Conservation (phyloP, 2,113 vertebrate genomes). For the Mus spicilegus region DNA sequence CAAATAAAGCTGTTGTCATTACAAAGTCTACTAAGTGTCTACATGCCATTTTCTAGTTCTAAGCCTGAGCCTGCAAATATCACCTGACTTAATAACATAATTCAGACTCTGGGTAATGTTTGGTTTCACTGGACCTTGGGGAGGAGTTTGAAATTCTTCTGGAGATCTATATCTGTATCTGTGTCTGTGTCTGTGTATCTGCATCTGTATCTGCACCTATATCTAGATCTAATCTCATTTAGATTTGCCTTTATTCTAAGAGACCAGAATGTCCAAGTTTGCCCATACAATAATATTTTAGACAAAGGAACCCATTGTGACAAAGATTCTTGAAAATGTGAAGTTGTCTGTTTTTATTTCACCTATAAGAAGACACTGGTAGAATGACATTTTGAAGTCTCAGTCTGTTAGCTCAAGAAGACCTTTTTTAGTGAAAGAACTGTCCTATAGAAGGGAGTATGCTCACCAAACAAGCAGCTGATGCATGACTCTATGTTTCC, state of each 20-base stretch:
- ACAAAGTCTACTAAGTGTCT: not conserved
- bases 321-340: not conserved
- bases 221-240: not conserved
- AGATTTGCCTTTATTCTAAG: not conserved
- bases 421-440: not conserved
- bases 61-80: not conserved
- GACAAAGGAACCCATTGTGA: not conserved
- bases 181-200: no score
- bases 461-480: not conserved
- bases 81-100: not conserved
- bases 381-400: not conserved
- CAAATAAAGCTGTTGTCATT: not conserved
- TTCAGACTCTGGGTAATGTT: not conserved
- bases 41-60: not conserved
- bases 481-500: not conserved
- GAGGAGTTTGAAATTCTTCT: not conserved
- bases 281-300: not conserved
- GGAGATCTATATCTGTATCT: not conserved
- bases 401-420: not conserved
- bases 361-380: not conserved
- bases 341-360: not conserved
- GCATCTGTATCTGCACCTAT: no score
- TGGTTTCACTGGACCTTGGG: not conserved
- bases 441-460: fast-evolving
- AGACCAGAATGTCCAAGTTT: not conserved